Evolutionary conservation across 2,888 invertebrate species (phyloP).

Genomic region (Dioctria linearis): DNA sequence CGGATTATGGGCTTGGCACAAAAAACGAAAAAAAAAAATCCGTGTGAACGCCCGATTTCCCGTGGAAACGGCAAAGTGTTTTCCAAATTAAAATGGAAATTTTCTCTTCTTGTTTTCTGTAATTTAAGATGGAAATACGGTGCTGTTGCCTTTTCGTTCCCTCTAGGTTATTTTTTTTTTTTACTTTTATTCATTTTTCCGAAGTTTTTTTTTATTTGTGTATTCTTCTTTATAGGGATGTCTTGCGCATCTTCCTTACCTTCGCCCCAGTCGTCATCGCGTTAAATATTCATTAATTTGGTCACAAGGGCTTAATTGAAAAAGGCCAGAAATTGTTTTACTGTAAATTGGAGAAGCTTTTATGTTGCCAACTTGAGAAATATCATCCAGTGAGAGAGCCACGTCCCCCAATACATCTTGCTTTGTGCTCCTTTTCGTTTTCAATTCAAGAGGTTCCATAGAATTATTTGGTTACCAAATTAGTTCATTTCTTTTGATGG

Average conservation of each 20-base stretch:
- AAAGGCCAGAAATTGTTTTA: conserved; percentile 51
- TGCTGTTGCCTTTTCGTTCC: conserved; percentile 1
- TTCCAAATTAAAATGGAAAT: conserved; percentile 54
- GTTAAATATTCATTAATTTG: conserved; percentile 57
- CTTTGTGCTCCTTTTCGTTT: neutral
- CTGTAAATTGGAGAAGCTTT: conserved; percentile 51
- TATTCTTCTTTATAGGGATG: conserved; percentile 9
- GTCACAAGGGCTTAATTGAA: conserved; percentile 57
- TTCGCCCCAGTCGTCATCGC: conserved; percentile 36
- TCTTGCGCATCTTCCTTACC: conserved; percentile 11
- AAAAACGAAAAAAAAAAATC: neutral
- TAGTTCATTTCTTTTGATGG: conserved; percentile 45
- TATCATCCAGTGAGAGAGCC: neutral
- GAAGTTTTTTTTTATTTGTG: neutral
- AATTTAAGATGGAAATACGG: conserved; percentile 52
- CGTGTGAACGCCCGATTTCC: conserved; percentile 37
- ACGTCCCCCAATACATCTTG: neutral
- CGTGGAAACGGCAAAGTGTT: neutral
- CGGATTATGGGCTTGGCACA: neutral
- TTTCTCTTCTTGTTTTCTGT: conserved; percentile 40
- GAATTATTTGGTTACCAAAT: conserved; percentile 48
- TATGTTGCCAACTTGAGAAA: conserved; percentile 22
- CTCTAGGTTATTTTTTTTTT: neutral
- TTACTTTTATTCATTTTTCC: neutral
- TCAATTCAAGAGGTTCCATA: conserved; percentile 10